Evolutionary conservation across 2,888 invertebrate genomes (phyloP), one percentile per base, ranked within the genome.

Genomic region (Octodonta nipae): DNA sequence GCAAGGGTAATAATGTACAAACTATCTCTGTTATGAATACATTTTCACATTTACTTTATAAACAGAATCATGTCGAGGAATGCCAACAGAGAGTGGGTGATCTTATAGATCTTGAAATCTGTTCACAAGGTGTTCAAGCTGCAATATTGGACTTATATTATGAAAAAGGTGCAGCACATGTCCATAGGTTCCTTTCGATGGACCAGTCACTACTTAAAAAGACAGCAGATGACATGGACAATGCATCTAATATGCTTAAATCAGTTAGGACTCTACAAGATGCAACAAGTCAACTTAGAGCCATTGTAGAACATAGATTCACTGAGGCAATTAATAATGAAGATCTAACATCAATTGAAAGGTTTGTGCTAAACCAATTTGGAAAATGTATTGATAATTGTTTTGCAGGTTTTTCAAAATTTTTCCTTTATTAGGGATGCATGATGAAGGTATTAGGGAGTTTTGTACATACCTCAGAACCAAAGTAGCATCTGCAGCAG

Each of bases 121-220:
- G 96, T 58, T 91, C 92, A 29, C 88, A 93, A 57, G 96, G 95
- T n/a, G 96, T 98, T 0, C 84, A 91, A 43, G 78, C 84, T 30
- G 93, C 98, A 1, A 78, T 99, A 33, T 75, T 78, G 42, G 85
- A 87, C 46, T 92, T 95, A 61, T 92, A 99, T 59, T 96, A 86
- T 64, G 98, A 99, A 61, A 83, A 86, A 64, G 92, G 93, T 33
- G 95, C 96, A 7, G 88, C 79, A 0, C 95, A 95, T 55, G 84
- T 98, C 27, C 88, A 93, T 47, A 73, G 96, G 26, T 95, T 89
- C 62, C 68, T 93, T 25, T 79, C 83, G 32, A 87, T 95, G 78
- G 93, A 93, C 64, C 88, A 91, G 51, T 75, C 75, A 39, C 65
- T 84, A 7, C 55, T 88, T 5, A 74, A 78, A 50, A 73, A 78